phyloP scores from a whole-genome alignment of 2,113 vertebrate genomes.

The Myanophis thanlyinensis region DNA sequence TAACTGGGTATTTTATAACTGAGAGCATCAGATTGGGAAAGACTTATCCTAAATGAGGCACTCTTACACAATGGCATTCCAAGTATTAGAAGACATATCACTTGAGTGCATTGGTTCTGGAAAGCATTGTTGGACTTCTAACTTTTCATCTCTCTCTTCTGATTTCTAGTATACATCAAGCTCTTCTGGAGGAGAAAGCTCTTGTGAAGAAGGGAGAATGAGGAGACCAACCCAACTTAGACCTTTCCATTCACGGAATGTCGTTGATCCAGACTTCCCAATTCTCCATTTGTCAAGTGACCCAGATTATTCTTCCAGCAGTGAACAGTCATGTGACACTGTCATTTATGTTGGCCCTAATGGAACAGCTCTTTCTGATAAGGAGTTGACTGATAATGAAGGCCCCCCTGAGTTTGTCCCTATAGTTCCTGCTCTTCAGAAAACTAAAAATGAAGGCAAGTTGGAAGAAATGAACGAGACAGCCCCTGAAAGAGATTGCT shows the following conservation, averaged over 20 bases:
- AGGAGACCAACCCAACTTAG: conserved; percentile 92
- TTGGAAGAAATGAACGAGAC: conserved; percentile 77
- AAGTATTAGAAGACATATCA: background rate
- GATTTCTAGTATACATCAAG: conserved; percentile 90
- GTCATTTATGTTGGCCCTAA: conserved; percentile 97
- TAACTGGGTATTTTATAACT: background rate
- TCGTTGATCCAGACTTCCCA: conserved; percentile 83
- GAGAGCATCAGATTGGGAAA: background rate
- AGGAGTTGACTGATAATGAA: conserved; percentile 95
- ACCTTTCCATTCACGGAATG: conserved; percentile 85
- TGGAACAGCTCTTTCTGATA: conserved; percentile 91
- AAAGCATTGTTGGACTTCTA: conserved; percentile 11
- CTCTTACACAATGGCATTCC: background rate
- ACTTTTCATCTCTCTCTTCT: conserved; percentile 2
- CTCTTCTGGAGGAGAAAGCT: conserved; percentile 97
- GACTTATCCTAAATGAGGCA: background rate
- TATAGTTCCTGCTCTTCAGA: conserved; percentile 91
- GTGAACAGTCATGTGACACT: conserved; percentile 97
- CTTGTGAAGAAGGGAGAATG: conserved; percentile 97
- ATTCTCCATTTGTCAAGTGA: conserved; percentile 88
- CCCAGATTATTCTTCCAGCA: conserved; percentile 96
- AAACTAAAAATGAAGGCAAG: conserved; percentile 73
- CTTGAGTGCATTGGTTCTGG: background rate
- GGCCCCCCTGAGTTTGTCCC: conserved; percentile 96
- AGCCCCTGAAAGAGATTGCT: conserved; percentile 81